phyloP scores from a whole-genome alignment of 2,888 invertebrate genomes.

The Tiliacea citrago region DNA sequence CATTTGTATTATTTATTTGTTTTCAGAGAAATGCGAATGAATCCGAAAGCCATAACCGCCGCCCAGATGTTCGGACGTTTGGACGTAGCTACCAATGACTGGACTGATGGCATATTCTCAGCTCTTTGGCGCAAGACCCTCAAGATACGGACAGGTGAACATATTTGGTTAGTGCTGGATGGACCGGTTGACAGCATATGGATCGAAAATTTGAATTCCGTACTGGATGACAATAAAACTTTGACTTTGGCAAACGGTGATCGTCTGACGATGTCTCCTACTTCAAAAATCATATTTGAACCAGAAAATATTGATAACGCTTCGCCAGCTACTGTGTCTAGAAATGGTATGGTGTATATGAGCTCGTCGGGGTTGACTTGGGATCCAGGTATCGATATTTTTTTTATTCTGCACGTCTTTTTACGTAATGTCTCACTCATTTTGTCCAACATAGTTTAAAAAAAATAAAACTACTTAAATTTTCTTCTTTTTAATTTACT shows the following conservation, averaged over 20 bases:
- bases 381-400: conserved; percentile 92
- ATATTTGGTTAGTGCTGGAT: conserved; percentile 98
- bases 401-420: background rate
- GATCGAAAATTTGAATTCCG: conserved; percentile 99
- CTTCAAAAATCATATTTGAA: conserved; percentile 98
- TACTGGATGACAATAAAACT: conserved; percentile 98
- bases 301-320: conserved; percentile 99
- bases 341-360: conserved; percentile 99
- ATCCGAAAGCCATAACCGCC: conserved; percentile 99
- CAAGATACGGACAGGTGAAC: conserved; percentile 96
- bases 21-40: conserved; percentile 98
- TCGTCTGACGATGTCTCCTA: conserved; percentile 97
- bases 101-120: conserved; percentile 99
- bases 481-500: conserved; percentile 56
- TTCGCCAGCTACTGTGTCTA: conserved; percentile 98
- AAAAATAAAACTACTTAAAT: too few species aligned
- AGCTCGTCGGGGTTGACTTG: conserved; percentile 98
- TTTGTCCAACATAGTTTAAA: background rate
- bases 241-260: conserved; percentile 98
- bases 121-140: conserved; percentile 98
- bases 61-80: conserved; percentile 99
- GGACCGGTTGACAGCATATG: conserved; percentile 99
- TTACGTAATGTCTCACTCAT: background rate
- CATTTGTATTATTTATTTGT: background rate
- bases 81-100: conserved; percentile 99